phyloP scores from a whole-genome alignment of 2,797 vertebrate species.

The Aeoliscus strigatus region DNA sequence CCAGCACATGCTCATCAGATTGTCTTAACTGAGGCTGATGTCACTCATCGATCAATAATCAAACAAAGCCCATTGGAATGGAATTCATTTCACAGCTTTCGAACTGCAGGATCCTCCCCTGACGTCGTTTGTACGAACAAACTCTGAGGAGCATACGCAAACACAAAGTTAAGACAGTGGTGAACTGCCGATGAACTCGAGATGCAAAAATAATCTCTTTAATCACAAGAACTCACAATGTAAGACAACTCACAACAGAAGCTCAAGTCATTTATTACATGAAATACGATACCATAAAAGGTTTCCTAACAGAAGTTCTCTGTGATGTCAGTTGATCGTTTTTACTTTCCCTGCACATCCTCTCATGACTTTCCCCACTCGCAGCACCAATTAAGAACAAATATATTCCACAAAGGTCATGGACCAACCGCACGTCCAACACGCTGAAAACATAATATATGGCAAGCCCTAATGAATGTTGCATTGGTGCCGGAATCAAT shows the following conservation, averaged over 20 bases:
- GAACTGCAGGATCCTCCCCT: background rate
- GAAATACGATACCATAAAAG: background rate
- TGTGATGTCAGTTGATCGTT: slow-evolving; percentile 12
- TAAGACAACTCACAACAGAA: slow-evolving; percentile 12
- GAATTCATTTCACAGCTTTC: background rate
- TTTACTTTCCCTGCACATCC: slow-evolving; percentile 21
- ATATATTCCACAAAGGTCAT: slow-evolving; percentile 64
- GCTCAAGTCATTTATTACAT: slow-evolving; percentile 3
- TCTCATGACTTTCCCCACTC: slow-evolving; percentile 16
- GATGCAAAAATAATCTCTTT: background rate
- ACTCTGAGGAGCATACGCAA: background rate
- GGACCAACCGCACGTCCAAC: slow-evolving; percentile 51
- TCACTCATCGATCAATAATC: background rate
- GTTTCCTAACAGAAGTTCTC: slow-evolving; percentile 17
- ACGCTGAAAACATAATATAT: slow-evolving; percentile 49
- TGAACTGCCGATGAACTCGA: background rate
- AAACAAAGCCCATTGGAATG: background rate
- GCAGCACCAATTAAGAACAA: slow-evolving; percentile 38
- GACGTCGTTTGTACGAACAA: background rate
- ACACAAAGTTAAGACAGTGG: background rate
- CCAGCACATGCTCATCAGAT: too few species aligned
- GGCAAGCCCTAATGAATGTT: slow-evolving; percentile 52
- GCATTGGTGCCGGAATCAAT: slow-evolving; percentile 57
- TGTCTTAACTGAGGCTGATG: background rate
- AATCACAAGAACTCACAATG: slow-evolving; percentile 3